These are phyloP conservation scores for Litoditis marina DNA, from an alignment of 2,888 invertebrate species.

Conservation along the genomic window DNA sequence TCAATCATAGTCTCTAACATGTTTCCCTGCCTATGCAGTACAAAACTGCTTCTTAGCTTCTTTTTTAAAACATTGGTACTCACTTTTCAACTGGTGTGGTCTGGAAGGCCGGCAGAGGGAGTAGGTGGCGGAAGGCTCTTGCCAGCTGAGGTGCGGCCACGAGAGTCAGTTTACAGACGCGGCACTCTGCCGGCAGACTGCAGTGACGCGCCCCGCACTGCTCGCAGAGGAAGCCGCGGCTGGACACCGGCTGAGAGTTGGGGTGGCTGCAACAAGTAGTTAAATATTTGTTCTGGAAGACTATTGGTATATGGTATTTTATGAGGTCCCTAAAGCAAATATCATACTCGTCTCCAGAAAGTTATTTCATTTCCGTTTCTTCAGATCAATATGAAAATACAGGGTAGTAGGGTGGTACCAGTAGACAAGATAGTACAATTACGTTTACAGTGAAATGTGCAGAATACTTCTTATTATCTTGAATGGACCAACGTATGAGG, in stretches of 20 bases:
- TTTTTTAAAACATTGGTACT: too few relatives aligned
- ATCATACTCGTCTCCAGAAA: too few relatives aligned
- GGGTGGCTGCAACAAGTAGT: slow-evolving; percentile 33
- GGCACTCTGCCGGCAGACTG: slow-evolving; percentile 92
- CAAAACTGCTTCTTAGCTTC: background rate
- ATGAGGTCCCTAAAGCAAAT: too few relatives aligned
- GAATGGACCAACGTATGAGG: too few relatives aligned
- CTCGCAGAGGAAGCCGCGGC: slow-evolving; percentile 66
- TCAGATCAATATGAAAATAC: too few relatives aligned
- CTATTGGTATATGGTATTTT: too few relatives aligned
- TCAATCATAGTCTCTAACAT: too few relatives aligned
- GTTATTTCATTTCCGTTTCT: too few relatives aligned
- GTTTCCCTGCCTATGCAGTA: background rate
- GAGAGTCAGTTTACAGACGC: slow-evolving; percentile 87
- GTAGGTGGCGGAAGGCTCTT: slow-evolving; percentile 42
- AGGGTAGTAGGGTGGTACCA: background rate
- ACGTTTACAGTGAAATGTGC: background rate
- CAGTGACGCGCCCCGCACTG: slow-evolving; percentile 97
- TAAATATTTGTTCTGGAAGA: too few relatives aligned
- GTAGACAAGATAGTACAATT: background rate
- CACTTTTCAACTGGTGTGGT: slow-evolving; percentile 15
- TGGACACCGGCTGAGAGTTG: slow-evolving; percentile 32
- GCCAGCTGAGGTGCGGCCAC: slow-evolving; percentile 88
- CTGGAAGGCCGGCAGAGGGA: slow-evolving; percentile 37
- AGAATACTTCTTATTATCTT: background rate